Conservation (phyloP, 2,888 invertebrate species). For the Lucinisca nassula region DNA sequence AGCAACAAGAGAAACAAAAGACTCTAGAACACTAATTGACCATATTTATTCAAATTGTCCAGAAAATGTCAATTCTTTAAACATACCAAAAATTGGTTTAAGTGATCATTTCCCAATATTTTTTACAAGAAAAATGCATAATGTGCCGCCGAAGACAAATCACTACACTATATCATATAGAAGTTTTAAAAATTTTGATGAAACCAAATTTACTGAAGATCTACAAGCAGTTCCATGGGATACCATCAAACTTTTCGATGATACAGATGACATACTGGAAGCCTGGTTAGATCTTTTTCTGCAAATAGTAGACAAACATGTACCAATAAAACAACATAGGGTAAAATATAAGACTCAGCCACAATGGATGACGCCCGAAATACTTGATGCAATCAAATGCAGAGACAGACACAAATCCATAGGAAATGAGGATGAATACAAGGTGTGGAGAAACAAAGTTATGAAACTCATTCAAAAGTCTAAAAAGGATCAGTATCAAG, state of each 20-base stretch:
- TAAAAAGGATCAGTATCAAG: no score
- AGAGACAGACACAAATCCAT: no score
- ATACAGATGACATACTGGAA: not conserved
- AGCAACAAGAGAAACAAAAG: not conserved
- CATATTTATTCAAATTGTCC: conserved; percentile 5
- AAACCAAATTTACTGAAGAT: not conserved
- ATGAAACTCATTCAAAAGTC: no score
- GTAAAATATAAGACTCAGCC: no score
- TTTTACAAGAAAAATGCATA: not conserved
- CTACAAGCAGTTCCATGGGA: not conserved
- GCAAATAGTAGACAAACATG: no score
- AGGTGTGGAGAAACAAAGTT: no score
- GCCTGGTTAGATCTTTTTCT: not conserved
- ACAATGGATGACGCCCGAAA: no score
- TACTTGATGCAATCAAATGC: no score
- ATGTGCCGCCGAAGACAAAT: not conserved
- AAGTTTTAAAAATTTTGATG: not conserved
- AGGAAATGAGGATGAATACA: no score
- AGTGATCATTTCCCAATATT: not conserved
- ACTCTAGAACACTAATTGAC: not conserved
- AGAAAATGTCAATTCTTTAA: not conserved
- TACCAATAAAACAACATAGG: no score
- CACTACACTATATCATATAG: not conserved
- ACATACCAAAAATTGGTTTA: not conserved
- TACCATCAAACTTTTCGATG: not conserved